These are phyloP conservation scores for Bovichtus diacanthus DNA, from an alignment of 2,797 vertebrate genomes.

Conservation along the genomic window DNA sequence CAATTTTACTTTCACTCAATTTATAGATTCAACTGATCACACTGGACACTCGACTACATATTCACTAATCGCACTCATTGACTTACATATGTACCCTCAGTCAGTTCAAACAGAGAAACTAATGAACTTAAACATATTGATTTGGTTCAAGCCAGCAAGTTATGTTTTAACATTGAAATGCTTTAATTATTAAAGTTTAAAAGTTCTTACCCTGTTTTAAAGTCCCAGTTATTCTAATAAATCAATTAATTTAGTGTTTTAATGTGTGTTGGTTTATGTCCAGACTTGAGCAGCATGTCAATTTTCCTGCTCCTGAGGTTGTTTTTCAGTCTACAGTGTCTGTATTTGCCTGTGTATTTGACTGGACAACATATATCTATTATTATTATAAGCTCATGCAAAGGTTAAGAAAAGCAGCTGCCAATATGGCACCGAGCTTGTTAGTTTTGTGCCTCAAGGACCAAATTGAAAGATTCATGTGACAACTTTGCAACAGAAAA, in stretches of 20 bases:
- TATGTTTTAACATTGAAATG: too few species aligned
- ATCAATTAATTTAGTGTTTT: background rate
- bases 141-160: too few species aligned
- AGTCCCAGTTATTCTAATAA: background rate
- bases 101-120: too few species aligned
- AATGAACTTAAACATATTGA: too few species aligned
- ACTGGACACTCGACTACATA: too few species aligned
- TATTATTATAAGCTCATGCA: slow-evolving; percentile 59
- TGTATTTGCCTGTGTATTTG: slow-evolving; percentile 69
- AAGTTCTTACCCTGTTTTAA: too few species aligned
- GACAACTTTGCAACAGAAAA: background rate
- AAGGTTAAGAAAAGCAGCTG: slow-evolving; percentile 56
- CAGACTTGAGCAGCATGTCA: background rate
- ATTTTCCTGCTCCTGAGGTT: background rate
- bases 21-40: too few species aligned
- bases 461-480: slow-evolving; percentile 1
- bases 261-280: background rate
- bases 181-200: too few species aligned
- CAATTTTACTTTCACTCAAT: too few species aligned
- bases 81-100: too few species aligned
- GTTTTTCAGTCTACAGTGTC: background rate
- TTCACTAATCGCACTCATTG: too few species aligned
- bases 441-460: slow-evolving; percentile 8
- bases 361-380: slow-evolving; percentile 52
- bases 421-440: background rate